Conservation (phyloP, 2,797 vertebrate species). For the Onychomys leucogaster region DNA sequence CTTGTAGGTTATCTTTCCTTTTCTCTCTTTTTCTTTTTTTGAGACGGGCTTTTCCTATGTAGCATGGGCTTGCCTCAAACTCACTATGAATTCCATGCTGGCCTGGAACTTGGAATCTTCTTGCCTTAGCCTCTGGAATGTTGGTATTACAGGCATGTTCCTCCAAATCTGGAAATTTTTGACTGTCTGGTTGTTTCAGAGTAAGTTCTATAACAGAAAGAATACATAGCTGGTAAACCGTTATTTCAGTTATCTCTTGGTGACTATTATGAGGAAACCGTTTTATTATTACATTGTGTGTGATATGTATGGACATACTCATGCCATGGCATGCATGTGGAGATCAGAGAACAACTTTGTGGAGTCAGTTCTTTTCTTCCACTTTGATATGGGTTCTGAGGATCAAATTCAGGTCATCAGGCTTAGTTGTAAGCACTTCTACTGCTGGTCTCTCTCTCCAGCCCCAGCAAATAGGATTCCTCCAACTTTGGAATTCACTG, state of each 20-base stretch:
- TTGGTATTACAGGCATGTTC: background rate
- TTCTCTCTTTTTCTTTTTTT: conserved; percentile 9
- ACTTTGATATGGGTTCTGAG: background rate
- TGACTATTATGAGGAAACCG: background rate
- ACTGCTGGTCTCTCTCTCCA: background rate
- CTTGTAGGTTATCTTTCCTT: conserved; percentile 3
- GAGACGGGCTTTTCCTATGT: background rate
- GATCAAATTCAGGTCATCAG: background rate
- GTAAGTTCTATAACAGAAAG: conserved; percentile 59
- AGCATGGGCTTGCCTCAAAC: background rate
- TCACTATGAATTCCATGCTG: background rate
- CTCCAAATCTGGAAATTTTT: background rate
- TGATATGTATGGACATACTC: background rate
- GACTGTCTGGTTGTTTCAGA: conserved; percentile 37
- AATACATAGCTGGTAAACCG: conserved; percentile 20
- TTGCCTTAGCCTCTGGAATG: background rate
- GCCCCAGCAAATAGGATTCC: background rate
- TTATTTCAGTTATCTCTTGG: conserved; percentile 52
- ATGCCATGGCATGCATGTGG: background rate
- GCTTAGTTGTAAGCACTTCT: background rate
- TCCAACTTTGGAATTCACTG: conserved; percentile 18
- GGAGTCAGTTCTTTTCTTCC: background rate
- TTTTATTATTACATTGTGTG: background rate
- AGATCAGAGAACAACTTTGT: background rate
- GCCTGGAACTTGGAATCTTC: background rate